Base-by-base conservation (phyloP, 2,888 invertebrate genomes). In the Allygus modestus region DNA sequence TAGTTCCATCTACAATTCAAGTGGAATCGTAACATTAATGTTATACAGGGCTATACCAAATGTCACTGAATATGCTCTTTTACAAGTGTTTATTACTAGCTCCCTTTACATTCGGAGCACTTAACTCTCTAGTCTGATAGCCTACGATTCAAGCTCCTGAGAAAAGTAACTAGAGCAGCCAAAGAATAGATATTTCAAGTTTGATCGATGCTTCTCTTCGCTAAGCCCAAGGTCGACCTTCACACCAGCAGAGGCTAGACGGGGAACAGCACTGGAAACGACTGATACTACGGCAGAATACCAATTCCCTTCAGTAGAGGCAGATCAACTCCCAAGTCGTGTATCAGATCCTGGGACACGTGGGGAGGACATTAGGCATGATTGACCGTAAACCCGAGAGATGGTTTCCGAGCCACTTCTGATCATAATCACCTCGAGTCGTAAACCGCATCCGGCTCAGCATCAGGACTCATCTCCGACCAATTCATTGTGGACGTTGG, bases 341-440 rank as follows among this genome's bases (percentile, higher is more conserved):
- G 41, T 71, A 28, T 33, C 33, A 33, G 7, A 17, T 4, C 71
- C 12, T 33, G 41, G 2, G 71, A 23, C 37, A 71, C 41, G 69
- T 69, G 69, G 69, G 31, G n/a, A 15, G 28, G 41, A 37, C 71
- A 71, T 71, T 71, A 71, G 71, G 2, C 41, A 28, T 71, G 71
- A 71, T 71, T 37, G 37, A 71, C 41, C 71, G 23, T 71, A 71
- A 37, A 71, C 71, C 33, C 61, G 4, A 5, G 69, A 17, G 69
- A 31, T 17, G 33, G 69, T 7, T 11, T 11, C 33, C 31, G 15
- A 28, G 33, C 69, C 69, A 33, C 33, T 41, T 41, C 37, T 41
- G 37, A 71, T 41, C 71, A 71, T 71, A 65, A 65, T 65, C 65
- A 31, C 2, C 17, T 15, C 20, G 20, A 31, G 15, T 65, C 65